Conservation (phyloP, 1,140 invertebrate species). For the Pogonus chalceus region DNA sequence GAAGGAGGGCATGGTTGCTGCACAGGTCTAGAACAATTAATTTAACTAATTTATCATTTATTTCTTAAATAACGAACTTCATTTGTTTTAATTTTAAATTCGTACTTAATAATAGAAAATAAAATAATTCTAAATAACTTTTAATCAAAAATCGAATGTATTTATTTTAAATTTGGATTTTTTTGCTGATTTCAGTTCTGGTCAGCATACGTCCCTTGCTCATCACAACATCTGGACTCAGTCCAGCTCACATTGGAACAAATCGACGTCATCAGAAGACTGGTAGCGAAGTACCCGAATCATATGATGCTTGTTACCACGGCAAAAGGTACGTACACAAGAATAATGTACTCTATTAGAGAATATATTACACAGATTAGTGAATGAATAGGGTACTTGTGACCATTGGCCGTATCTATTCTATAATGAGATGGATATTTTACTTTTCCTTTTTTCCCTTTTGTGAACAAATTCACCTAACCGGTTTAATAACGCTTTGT, state of each 20-base stretch:
- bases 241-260: constrained; percentile 79
- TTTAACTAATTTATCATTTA: too few relatives aligned
- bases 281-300: constrained; percentile 69
- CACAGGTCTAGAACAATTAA: constrained; percentile 65
- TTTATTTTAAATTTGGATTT: neutral
- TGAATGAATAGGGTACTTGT: too few relatives aligned
- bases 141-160: too few relatives aligned
- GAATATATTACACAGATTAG: too few relatives aligned
- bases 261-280: constrained; percentile 74
- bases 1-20: constrained; percentile 67
- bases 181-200: constrained; percentile 57
- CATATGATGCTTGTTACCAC: constrained; percentile 67
- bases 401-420: too few relatives aligned
- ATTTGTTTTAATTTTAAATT: neutral
- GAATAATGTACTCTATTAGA: too few relatives aligned
- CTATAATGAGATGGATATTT: too few relatives aligned
- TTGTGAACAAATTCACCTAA: too few relatives aligned
- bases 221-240: constrained; percentile 73
- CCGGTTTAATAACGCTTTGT: too few relatives aligned
- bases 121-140: too few relatives aligned
- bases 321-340: constrained; percentile 51
- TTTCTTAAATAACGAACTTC: neutral
- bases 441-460: too few relatives aligned
- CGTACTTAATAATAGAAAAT: neutral
- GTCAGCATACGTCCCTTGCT: constrained; percentile 78